Percentiles rank a stretch among this genome's conserved stretches.
phyloP scores from a whole-genome alignment of 2,113 vertebrate species.

The Microcebus lehilahytsara region DNA sequence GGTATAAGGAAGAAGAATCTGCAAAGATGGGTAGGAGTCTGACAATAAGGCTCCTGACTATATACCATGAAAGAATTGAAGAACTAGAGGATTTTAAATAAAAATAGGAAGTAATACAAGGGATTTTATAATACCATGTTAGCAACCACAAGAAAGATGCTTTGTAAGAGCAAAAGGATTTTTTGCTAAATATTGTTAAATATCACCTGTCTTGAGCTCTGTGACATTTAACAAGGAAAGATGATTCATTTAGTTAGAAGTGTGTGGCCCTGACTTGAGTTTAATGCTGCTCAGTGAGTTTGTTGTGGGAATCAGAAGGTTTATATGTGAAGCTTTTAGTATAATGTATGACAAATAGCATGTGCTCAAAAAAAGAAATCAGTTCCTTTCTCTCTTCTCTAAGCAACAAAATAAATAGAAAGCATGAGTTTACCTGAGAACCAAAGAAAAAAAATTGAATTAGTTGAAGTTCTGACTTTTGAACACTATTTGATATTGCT shows the following conservation, averaged over 20 bases:
- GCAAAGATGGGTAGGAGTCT: not conserved
- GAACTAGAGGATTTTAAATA: not conserved
- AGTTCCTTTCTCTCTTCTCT: not conserved
- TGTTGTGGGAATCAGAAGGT: not conserved
- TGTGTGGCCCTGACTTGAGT: not conserved
- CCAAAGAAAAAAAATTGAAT: not conserved
- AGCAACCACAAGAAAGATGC: slow-evolving; percentile 2
- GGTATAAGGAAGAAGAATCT: not conserved
- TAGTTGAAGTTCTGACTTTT: not conserved
- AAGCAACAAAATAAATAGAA: slow-evolving; percentile 18
- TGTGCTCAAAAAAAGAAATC: not conserved
- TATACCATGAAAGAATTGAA: not conserved
- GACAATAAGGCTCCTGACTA: not conserved
- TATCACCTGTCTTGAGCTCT: slow-evolving; percentile 8
- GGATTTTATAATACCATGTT: not conserved
- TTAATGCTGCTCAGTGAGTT: not conserved
- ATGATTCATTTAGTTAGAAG: not conserved
- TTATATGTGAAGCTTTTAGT: slow-evolving; percentile 13
- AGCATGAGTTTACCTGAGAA: slow-evolving; percentile 6
- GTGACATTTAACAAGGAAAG: slow-evolving; percentile 33
- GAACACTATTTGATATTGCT: not conserved
- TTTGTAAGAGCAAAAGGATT: slow-evolving; percentile 49
- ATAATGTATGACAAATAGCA: not conserved
- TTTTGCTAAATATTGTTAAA: slow-evolving; percentile 52
- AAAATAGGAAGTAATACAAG: not conserved